Evolutionary conservation across 2,113 vertebrate genomes (phyloP), one percentile per base, ranked within the genome.

Genomic region (Peromyscus maniculatus): DNA sequence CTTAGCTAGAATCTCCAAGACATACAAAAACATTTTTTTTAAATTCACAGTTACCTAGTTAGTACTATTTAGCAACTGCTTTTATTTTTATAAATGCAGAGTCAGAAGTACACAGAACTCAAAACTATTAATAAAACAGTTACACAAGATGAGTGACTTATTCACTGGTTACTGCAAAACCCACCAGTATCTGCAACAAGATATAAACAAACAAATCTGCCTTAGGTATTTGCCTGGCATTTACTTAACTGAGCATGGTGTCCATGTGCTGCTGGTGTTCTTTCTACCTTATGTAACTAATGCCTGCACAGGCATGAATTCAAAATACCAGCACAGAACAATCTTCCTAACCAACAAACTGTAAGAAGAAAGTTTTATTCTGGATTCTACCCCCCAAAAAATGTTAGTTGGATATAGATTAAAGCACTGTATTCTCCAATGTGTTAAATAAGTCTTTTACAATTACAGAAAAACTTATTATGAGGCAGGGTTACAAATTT

Each of bases 61-160:
- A 97, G 72, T n/a, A 87, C 6, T 55, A 22, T 62, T 49, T 84
- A 86, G 64, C 57, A 94, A 91, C 17, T 82, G 78, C 39, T 77
- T 93, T 86, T 75, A 93, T 87, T 88, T 94, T 94, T 78, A 88
- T 92, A 92, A 90, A 94, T 67, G 26, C 46, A 83, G 89, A 94
- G 28, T 82, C 67, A 95, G 39, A 90, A 96, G 57, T 77, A 96
- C 0, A 86, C n/a, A 87, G 69, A 91, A 93, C 55, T 91, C 78
- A 89, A 92, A 96, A 92, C 15, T 86, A 91, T 87, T 77, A 97
- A 67, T 75, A 93, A 79, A 26, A 95, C 1, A 62, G 21, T 88
- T 55, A 52, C 24, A 96, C 69, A 95, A 90, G 21, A 66, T 55
- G 26, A 96, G 31, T 79, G 80, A 92, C 49, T 87, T 83, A 78